A percentile compares a stretch with the other conserved stretches of the same genome.
These are phyloP conservation scores for Pycnomerus fuliginosus DNA, from an alignment of 2,888 invertebrate genomes.

Conservation along the genomic window DNA sequence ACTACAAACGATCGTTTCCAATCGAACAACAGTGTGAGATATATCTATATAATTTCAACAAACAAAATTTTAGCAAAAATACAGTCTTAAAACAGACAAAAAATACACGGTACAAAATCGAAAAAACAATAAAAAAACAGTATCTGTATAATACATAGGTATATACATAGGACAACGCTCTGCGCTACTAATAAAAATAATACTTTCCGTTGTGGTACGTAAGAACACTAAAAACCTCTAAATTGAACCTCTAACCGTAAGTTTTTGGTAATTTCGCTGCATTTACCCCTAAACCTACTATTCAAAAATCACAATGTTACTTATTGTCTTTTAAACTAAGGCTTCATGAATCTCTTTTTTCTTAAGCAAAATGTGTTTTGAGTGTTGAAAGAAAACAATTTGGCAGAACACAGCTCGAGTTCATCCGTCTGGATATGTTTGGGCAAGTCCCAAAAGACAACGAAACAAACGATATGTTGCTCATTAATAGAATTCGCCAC, in stretches of 20 bases:
- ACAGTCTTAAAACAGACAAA: conserved; percentile 25
- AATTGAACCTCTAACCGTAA: too few species aligned
- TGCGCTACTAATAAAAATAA: background rate
- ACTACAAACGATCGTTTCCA: conserved; percentile 26
- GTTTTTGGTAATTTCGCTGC: background rate
- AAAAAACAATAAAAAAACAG: conserved; percentile 5
- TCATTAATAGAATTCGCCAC: conserved; percentile 10
- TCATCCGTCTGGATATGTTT: background rate
- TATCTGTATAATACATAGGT: background rate
- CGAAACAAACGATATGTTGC: conserved; percentile 19
- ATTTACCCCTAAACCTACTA: background rate
- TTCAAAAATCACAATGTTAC: background rate
- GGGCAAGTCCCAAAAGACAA: background rate
- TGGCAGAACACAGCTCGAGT: background rate
- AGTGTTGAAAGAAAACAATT: background rate
- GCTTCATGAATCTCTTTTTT: conserved; percentile 14
- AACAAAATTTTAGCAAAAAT: conserved; percentile 21
- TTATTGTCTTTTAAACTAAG: conserved; percentile 33
- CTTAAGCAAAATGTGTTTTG: background rate
- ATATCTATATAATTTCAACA: conserved; percentile 4
- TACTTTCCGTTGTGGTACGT: background rate
- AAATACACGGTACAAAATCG: conserved; percentile 6
- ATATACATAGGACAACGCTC: background rate
- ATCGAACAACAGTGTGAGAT: conserved; percentile 14
- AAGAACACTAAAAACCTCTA: too few species aligned